Evolutionary conservation across 1,140 invertebrate species (phyloP).

Genomic region (Drosophila repleta): DNA sequence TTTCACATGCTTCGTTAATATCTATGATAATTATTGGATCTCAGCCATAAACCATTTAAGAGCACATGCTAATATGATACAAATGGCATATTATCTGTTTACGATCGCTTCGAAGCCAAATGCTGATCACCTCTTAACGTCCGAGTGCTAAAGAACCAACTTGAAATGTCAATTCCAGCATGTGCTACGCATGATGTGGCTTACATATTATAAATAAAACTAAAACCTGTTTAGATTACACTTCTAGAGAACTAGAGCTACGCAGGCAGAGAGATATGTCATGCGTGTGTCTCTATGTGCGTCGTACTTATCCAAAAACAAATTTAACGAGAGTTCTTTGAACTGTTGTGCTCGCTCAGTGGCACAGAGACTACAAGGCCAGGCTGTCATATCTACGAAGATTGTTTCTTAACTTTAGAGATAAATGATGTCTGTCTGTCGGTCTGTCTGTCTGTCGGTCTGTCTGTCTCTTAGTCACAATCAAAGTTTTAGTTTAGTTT

Average conservation of each 20-base stretch:
- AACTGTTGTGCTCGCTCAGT: constrained; percentile 7
- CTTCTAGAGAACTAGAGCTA: constrained; percentile 3
- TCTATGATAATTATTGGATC: not conserved
- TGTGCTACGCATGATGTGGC: not conserved
- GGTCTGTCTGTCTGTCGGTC: too few relatives aligned
- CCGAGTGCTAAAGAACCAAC: not conserved
- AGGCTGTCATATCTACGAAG: not conserved
- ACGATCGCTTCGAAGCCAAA: not conserved
- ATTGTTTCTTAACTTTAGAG: not conserved
- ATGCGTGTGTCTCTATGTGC: not conserved
- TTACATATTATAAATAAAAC: constrained; percentile 4
- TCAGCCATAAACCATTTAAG: not conserved
- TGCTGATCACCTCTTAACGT: constrained; percentile 4
- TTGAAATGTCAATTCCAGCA: constrained; percentile 4
- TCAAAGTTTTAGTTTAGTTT: constrained; percentile 23
- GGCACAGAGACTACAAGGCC: constrained; percentile 34
- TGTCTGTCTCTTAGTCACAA: constrained; percentile 31
- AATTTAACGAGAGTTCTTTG: constrained; percentile 33
- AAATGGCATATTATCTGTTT: not conserved
- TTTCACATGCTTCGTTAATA: not conserved
- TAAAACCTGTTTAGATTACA: constrained; percentile 16
- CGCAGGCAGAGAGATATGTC: not conserved
- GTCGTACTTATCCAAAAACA: not conserved
- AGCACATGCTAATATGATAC: not conserved
- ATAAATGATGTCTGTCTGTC: constrained; percentile 16